Base-by-base conservation (phyloP, 2,888 invertebrate species). In the Synergus japonicus region DNA sequence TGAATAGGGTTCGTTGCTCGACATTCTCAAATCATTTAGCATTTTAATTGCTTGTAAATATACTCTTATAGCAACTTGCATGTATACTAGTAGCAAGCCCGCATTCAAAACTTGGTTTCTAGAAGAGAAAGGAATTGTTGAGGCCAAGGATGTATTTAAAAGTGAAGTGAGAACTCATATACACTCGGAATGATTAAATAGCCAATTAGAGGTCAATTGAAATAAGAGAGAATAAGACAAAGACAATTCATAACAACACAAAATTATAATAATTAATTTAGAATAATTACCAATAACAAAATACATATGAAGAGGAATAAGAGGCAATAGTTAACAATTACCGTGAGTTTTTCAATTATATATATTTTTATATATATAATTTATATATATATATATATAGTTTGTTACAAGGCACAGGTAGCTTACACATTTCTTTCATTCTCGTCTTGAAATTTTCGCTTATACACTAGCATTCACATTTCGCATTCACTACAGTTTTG, bases 391-490 rank as follows among this genome's bases (percentile, higher is more conserved):
- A 82, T 88, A 83, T 85, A 83, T 87, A 88, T 91, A 91, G 90
- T 90, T 91, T 89, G 90, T 92, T 92, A 91, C 92, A 92, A 92
- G 92, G 92, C 92, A 92, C 92, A 92, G 90, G 91, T 92, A 91
- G 91, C 91, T 92, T 90, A 91, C 91, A 90, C 91, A 88, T 89
- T 88, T 89, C 87, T 88, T 83, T 86, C 86, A 83, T 81, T 85
- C 84, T 84, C 82, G 82, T 84, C 83, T 83, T 86, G 84, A 84
- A 43, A 43, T 41, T 46, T 43, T 66, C 41, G n/a, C 43, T 49
- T 37, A 78, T 78, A 80, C 87, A 76, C 79, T 67, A 85, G 78
- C 78, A 84, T 83, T 81, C 85, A 37, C 37, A 7, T 37, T 37
- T 37, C 3, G 5, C 37, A 84, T 82, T 84, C 87, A 81, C 83